phyloP scores from a whole-genome alignment of 2,113 vertebrate genomes.

The Tragelaphus strepsiceros region DNA sequence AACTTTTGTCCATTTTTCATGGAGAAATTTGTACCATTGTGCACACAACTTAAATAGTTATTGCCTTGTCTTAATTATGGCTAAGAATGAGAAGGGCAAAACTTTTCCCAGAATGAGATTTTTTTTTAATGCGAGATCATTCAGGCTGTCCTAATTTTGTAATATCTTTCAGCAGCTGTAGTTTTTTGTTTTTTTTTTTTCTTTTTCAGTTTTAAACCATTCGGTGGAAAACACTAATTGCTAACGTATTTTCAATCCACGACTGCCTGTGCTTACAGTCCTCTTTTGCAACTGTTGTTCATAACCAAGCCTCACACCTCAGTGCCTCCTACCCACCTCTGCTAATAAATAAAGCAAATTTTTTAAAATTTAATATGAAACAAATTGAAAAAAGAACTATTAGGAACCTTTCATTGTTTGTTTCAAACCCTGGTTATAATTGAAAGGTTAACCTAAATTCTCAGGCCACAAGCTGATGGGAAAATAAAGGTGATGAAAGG shows the following conservation, averaged over 20 bases:
- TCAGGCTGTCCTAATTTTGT: background rate
- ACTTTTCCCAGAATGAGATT: background rate
- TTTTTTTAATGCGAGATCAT: background rate
- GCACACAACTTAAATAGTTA: background rate
- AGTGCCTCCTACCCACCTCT: background rate
- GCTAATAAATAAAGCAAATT: background rate
- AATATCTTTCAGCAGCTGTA: background rate
- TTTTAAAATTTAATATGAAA: background rate
- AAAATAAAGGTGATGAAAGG: slow-evolving; percentile 29
- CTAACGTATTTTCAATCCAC: background rate
- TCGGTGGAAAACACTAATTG: background rate
- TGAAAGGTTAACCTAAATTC: background rate
- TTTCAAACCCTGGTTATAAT: slow-evolving; percentile 20
- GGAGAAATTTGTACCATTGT: background rate
- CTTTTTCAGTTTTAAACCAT: background rate
- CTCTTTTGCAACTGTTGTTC: background rate
- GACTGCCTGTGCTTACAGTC: background rate
- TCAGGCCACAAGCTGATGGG: background rate
- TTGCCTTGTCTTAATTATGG: background rate
- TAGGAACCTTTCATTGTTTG: background rate
- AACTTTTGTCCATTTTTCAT: slow-evolving; percentile 12
- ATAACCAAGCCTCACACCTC: background rate
- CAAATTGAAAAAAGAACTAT: background rate
- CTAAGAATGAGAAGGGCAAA: background rate
- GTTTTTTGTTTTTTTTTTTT: background rate